Conservation (phyloP, 2,113 vertebrate species). For the Psammodynastes pulverulentus region DNA sequence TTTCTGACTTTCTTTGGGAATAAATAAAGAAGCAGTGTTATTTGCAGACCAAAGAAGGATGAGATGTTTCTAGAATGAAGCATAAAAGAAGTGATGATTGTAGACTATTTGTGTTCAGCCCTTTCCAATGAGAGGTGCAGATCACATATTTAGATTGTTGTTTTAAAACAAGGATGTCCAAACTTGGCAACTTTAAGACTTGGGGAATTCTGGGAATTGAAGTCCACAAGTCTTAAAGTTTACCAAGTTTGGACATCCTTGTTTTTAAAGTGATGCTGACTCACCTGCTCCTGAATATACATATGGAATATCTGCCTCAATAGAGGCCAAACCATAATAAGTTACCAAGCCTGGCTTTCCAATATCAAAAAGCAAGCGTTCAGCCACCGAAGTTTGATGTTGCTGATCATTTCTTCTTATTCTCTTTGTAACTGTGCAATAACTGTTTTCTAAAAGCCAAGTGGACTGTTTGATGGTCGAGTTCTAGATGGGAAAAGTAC, state of each 20-base stretch:
- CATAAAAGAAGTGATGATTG: constrained; percentile 10
- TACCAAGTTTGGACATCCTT: too few species aligned
- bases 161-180: too few species aligned
- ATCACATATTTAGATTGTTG: constrained; percentile 24
- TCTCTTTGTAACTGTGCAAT: neutral
- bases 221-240: too few species aligned
- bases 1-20: neutral
- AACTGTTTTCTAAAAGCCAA: neutral
- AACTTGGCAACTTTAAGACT: too few species aligned
- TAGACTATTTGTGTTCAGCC: neutral
- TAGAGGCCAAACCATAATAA: constrained; percentile 43
- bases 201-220: too few species aligned
- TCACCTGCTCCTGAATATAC: constrained; percentile 57
- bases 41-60: neutral
- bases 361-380: neutral
- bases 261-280: constrained; percentile 39
- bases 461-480: neutral
- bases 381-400: neutral
- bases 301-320: constrained; percentile 9
- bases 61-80: constrained; percentile 1
- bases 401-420: neutral
- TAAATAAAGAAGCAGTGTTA: neutral
- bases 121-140: constrained; percentile 43
- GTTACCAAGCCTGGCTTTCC: constrained; percentile 13
- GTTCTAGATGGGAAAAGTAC: neutral